Evolutionary conservation across 2,888 invertebrate genomes (phyloP).

Genomic region (Eupithecia pulchellata): DNA sequence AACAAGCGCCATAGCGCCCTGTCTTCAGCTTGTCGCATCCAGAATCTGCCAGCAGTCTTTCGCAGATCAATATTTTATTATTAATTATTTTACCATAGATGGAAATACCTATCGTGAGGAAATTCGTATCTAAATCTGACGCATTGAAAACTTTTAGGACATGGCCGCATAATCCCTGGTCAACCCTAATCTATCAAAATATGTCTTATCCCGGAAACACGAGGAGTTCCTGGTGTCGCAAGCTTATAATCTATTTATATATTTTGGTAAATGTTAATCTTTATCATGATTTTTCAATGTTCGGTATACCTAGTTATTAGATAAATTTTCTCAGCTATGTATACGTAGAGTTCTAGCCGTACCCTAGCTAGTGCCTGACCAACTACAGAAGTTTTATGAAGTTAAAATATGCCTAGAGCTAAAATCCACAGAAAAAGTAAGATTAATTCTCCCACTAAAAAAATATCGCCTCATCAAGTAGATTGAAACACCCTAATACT

Average conservation of each 20-base stretch:
- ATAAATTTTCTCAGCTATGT: background rate
- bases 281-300: background rate
- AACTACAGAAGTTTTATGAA: background rate
- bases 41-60: no score
- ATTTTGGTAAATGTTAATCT: background rate
- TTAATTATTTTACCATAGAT: no score
- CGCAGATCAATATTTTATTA: no score
- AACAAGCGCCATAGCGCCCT: no score
- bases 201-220: background rate
- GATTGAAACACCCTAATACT: background rate
- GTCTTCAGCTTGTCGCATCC: no score
- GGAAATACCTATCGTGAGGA: background rate
- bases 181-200: conserved; percentile 3
- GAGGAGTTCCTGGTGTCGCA: background rate
- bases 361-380: background rate
- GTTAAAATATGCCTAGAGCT: background rate
- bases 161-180: background rate
- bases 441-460: background rate
- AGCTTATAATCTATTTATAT: background rate
- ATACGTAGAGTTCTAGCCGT: no score
- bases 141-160: conserved; percentile 8
- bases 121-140: background rate
- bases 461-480: background rate
- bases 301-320: background rate
- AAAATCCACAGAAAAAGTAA: background rate